A percentile compares a stretch with the other conserved stretches of the same genome.
These are phyloP conservation scores for Bradypodion ventrale DNA, from an alignment of 2,797 vertebrate species.

Conservation along the genomic window DNA sequence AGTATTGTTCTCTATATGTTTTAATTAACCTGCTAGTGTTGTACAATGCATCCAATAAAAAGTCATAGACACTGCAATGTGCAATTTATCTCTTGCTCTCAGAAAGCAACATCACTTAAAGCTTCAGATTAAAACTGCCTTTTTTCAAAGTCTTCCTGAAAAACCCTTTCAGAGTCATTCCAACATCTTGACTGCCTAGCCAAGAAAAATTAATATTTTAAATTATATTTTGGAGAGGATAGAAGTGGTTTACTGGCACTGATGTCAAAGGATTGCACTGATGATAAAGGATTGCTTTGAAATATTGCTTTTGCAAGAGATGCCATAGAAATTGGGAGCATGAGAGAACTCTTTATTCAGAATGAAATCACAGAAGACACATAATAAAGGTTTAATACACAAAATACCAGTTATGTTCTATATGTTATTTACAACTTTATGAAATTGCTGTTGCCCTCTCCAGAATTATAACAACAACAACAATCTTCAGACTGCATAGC, in stretches of 20 bases:
- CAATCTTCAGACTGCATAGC: too few species aligned
- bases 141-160: not conserved
- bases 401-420: not conserved
- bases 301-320: not conserved
- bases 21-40: not conserved
- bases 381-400: not conserved
- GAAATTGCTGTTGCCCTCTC: not conserved
- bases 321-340: not conserved
- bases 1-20: not conserved
- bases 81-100: not conserved
- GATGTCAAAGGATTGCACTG: not conserved
- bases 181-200: not conserved
- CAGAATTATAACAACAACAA: not conserved
- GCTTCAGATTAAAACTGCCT: not conserved
- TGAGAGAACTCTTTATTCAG: not conserved
- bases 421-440: slow-evolving; percentile 12
- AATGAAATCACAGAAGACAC: not conserved
- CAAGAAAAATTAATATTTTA: slow-evolving; percentile 6
- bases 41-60: not conserved
- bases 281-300: not conserved
- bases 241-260: not conserved
- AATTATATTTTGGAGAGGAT: not conserved
- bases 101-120: not conserved
- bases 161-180: not conserved
- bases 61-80: not conserved